Evolutionary conservation across 2,113 vertebrate genomes (phyloP).

Genomic region (Grallaria varia): DNA sequence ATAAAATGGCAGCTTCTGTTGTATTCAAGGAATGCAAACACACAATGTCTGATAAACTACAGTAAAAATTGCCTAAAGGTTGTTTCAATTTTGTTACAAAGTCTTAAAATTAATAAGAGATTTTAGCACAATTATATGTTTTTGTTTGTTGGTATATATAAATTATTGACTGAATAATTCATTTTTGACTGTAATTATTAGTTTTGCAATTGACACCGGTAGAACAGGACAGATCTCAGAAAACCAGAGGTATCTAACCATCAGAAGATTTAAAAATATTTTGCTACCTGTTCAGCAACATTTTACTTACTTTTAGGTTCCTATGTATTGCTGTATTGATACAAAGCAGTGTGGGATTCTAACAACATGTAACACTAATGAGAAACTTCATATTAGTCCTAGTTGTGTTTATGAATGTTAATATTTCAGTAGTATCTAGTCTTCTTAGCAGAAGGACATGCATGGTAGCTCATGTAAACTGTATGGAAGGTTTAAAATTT

Average conservation of each 20-base stretch:
- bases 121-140: not conserved
- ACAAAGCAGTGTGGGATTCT: not conserved
- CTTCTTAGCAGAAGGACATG: conserved; percentile 10
- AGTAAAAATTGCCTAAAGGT: not conserved
- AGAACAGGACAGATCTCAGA: not conserved
- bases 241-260: not conserved
- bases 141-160: not conserved
- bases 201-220: not conserved
- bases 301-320: not conserved
- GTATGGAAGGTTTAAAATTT: not conserved
- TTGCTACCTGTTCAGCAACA: not conserved
- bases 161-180: not conserved
- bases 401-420: not conserved
- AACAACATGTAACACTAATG: not conserved
- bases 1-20: not conserved
- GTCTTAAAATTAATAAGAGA: not conserved
- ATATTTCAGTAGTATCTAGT: not conserved
- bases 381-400: not conserved
- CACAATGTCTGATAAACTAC: not conserved
- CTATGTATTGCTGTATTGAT: not conserved
- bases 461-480: not conserved
- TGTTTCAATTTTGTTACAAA: not conserved
- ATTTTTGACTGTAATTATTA: not conserved
- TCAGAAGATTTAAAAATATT: not conserved
- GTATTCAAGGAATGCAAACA: not conserved